phyloP scores from a whole-genome alignment of 2,888 invertebrate genomes.

The Branchipolynoe longqiensis region DNA sequence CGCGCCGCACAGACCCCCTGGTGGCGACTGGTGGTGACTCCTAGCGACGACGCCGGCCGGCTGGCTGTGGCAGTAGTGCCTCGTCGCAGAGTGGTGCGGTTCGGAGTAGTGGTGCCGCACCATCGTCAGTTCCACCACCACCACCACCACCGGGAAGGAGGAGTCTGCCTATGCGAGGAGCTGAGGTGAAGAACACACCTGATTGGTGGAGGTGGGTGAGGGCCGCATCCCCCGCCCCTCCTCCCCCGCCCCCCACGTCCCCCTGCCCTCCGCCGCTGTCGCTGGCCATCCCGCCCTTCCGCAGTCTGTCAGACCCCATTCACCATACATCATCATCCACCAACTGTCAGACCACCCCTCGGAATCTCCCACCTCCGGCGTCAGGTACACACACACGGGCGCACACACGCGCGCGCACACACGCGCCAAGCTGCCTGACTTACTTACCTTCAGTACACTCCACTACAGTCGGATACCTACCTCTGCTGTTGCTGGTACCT shows the following conservation, averaged over 20 bases:
- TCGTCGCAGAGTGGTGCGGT: neutral
- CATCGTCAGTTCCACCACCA: slow-evolving; percentile 4
- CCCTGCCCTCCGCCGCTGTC: neutral
- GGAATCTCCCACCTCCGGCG: too few species aligned
- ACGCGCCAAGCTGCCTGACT: too few species aligned
- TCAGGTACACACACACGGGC: too few species aligned
- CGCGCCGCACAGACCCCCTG: too few species aligned
- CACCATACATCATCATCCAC: slow-evolving; percentile 23
- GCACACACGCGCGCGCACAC: too few species aligned
- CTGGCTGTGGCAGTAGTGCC: neutral
- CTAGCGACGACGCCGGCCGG: neutral
- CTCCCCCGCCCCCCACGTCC: slow-evolving; percentile 1
- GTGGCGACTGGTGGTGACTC: neutral
- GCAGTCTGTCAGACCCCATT: neutral
- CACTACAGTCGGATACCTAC: too few species aligned
- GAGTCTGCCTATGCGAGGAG: slow-evolving; percentile 35
- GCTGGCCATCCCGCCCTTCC: neutral
- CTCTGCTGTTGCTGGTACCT: too few species aligned
- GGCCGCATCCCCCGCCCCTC: slow-evolving; percentile 13
- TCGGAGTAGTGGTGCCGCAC: slow-evolving; percentile 29
- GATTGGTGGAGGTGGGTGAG: slow-evolving; percentile 38
- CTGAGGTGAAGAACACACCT: slow-evolving; percentile 46
- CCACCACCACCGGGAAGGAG: slow-evolving; percentile 24
- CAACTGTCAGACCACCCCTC: too few species aligned
- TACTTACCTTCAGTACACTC: too few species aligned